These are phyloP conservation scores for Hypanus sabinus DNA, from an alignment of 2,113 vertebrate species.

Conservation along the genomic window DNA sequence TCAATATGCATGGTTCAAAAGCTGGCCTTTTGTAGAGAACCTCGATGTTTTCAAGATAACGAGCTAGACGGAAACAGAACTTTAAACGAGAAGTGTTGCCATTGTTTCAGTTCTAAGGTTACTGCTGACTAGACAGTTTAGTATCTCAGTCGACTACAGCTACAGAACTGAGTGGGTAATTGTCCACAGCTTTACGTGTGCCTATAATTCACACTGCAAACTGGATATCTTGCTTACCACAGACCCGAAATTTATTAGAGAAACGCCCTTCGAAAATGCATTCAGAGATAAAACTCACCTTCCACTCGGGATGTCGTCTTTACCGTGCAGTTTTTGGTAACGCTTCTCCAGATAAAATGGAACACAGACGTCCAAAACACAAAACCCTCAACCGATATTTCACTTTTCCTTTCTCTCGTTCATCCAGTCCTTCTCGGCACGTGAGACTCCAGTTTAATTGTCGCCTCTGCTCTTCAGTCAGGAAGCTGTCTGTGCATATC, in stretches of 20 bases:
- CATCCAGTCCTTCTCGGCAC: conserved; percentile 28
- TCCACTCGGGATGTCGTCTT: background rate
- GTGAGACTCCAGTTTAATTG: conserved; percentile 34
- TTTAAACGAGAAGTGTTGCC: conserved; percentile 28
- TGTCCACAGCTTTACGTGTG: background rate
- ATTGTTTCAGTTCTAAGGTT: conserved; percentile 32
- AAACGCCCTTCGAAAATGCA: conserved; percentile 1
- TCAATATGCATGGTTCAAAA: background rate
- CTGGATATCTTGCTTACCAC: background rate
- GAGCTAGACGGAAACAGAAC: conserved; percentile 3
- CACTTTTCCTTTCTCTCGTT: conserved; percentile 6
- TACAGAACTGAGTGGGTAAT: background rate
- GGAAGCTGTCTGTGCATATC: conserved; percentile 18
- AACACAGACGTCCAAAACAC: background rate
- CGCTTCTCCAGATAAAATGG: background rate
- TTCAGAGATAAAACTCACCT: background rate
- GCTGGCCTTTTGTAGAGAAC: background rate
- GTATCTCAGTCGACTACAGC: background rate
- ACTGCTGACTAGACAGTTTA: conserved; percentile 36
- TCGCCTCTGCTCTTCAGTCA: background rate
- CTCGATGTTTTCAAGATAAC: background rate
- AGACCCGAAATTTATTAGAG: background rate
- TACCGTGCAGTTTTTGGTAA: background rate
- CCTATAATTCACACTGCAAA: background rate
- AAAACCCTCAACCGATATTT: background rate